Evolutionary conservation across 1,140 invertebrate species (phyloP).

Genomic region (Lasioglossum albipes): DNA sequence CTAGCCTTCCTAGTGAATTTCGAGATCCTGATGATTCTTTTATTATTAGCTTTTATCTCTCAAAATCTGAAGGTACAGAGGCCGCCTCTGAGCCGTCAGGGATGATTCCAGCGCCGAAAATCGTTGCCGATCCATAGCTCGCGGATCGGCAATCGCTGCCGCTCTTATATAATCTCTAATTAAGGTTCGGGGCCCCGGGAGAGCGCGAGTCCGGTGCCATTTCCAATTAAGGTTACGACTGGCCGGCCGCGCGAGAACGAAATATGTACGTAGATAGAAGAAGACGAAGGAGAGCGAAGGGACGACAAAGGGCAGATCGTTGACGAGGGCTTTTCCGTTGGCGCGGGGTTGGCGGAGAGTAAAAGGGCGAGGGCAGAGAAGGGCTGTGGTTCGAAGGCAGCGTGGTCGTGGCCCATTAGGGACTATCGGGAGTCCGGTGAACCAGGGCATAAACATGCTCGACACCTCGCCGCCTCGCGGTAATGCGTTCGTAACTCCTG

Average conservation of each 20-base stretch:
- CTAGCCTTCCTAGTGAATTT: too few species aligned
- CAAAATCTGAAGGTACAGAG: too few species aligned
- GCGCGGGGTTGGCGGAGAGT: background rate
- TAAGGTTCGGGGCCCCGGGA: conserved; percentile 46
- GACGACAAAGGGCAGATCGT: conserved; percentile 55
- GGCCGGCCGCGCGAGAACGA: conserved; percentile 35
- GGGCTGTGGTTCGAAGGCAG: conserved; percentile 28
- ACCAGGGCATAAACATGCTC: conserved; percentile 73
- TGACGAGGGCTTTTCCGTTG: conserved; percentile 55
- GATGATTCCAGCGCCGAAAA: background rate
- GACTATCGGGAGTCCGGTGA: conserved; percentile 68
- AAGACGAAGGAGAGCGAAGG: background rate
- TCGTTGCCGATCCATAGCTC: too few species aligned
- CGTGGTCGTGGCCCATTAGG: conserved; percentile 72
- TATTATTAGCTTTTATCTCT: too few species aligned
- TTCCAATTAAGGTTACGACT: conserved; percentile 65
- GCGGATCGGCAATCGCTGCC: conserved; percentile 38
- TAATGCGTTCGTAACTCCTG: conserved; percentile 74
- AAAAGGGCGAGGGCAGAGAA: background rate
- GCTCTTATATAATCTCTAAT: conserved; percentile 58
- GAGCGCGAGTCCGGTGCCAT: conserved; percentile 38
- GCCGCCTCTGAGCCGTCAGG: too few species aligned
- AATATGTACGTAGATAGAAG: conserved; percentile 60
- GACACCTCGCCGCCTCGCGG: conserved; percentile 69
- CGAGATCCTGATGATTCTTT: too few species aligned